Base-by-base conservation (phyloP, 1,140 invertebrate species). In the Cotesia vestalis region DNA sequence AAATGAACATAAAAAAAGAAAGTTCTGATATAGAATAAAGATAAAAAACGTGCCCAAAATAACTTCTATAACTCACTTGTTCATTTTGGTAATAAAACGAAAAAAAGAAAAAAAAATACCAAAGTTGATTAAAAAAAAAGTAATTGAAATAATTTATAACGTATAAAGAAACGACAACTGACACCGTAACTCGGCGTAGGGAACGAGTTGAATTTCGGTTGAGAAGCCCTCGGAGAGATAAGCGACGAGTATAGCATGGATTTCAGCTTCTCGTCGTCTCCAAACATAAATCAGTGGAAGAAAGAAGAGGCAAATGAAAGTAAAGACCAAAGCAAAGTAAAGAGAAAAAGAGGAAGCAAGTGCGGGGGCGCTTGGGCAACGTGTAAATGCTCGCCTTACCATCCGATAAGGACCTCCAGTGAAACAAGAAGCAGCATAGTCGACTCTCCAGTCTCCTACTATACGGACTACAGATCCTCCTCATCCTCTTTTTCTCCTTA, bases 341-440 rank as follows among this genome's bases (percentile, higher is more conserved):
- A 69, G 36, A 73, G 35, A 69, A 73, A 69, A 70, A 36, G 60
- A 73, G 55, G 57, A 67, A 67, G 63, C 64, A 35, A 51, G 64
- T 72, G 73, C 73, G 70, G 73, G 73, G 70, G 73, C 70, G 73
- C 66, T 34, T 40, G 59, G 69, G 66, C 35, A 61, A 75, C 73
- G 69, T 75, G 73, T 75, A 75, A 75, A 75, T 75, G 70, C 73
- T 75, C 70, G 73, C 73, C 66, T 72, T 75, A 72, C 73, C 60
- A 75, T 75, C 73, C 70, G 69, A 75, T 72, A 75, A 66, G 66
- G 53, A 60, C 46, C 27, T 68, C 46, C 55, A 71, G 51, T 38
- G 52, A 63, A 71, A 55, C 60, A 40, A 71, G 62, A 59, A 35
- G n/a, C 53, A 67, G 17, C 53, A 52, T 66, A 27, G 27, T 11